Evolutionary conservation across 2,888 invertebrate species (phyloP).

Genomic region (Odontothrips loti): DNA sequence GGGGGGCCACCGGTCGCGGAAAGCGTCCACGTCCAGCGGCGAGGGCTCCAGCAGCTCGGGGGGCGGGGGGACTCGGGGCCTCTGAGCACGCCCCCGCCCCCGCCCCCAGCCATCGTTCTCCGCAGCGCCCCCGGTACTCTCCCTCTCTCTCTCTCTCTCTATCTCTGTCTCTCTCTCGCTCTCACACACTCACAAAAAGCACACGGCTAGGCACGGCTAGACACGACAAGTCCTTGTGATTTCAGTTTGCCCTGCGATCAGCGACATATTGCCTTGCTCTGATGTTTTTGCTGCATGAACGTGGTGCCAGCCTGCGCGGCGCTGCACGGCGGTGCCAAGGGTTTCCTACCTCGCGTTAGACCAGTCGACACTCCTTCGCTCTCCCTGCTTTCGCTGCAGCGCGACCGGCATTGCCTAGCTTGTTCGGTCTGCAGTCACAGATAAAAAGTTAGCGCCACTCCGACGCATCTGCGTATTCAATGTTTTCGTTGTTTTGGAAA

Average conservation of each 20-base stretch:
- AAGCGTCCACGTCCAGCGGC: slow-evolving; percentile 18
- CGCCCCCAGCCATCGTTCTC: slow-evolving; percentile 55
- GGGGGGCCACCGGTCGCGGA: slow-evolving; percentile 10
- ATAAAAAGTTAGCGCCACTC: too few relatives aligned
- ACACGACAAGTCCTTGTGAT: neutral
- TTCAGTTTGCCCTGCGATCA: neutral
- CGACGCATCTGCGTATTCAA: too few relatives aligned
- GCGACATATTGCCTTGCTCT: neutral
- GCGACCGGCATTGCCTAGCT: too few relatives aligned
- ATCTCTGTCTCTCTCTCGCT: neutral
- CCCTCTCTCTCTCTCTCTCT: neutral
- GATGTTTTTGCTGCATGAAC: neutral
- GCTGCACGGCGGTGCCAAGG: too few relatives aligned
- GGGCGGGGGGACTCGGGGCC: slow-evolving; percentile 39
- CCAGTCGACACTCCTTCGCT: too few relatives aligned
- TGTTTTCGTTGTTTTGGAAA: too few relatives aligned
- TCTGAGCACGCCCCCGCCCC: slow-evolving; percentile 49
- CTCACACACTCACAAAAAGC: neutral
- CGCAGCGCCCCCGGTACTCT: slow-evolving; percentile 48
- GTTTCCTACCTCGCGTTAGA: too few relatives aligned
- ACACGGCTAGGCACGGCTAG: neutral
- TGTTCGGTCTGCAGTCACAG: too few relatives aligned
- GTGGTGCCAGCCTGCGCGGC: too few relatives aligned
- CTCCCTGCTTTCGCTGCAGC: too few relatives aligned
- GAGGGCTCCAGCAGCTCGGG: slow-evolving; percentile 23